Evolutionary conservation across 2,888 invertebrate species (phyloP), one percentile per base, ranked within the genome.

Genomic region (Chymomyza caudatula): DNA sequence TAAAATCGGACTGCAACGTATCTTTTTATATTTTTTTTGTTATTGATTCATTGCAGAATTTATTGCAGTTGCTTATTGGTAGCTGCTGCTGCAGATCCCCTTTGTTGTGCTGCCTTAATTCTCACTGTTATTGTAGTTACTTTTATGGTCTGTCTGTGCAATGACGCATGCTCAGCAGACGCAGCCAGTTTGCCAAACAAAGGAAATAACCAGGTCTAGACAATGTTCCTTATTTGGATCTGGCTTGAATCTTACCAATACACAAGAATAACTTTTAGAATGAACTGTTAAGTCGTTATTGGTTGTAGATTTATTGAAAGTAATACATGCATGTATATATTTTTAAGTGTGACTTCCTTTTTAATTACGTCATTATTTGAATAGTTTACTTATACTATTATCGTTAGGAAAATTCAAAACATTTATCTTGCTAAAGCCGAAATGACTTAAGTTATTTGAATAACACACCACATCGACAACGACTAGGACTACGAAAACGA

Each of bases 41-140:
- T 74, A 72, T 71, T 85, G 81, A 80, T 78, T 83, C 85, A 80
- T 85, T 80, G 78, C 64, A 75, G 65, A 73, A 61, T 71, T 79
- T 67, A 69, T 73, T 73, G 61, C 64, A 73, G 71, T 60, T 65
- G 43, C 49, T 75, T 52, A 49, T 65, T 71, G 42, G 49, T 37
- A 55, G 58, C 58, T 42, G 55, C 43, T 5, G 55, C 60, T 63
- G 49, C 55, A 25, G 53, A 51, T 23, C 29, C 11, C 17, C 44
- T 57, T 69, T 63, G 67, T 68, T 42, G 17, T 20, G 43, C 11
- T 37, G 56, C 37, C 37, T 23, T 5, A n/a, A n/a, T 54, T 52
- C 13, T 52, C 20, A 20, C 8, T 52, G 20, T 52, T 52, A 13
- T 52, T 52, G 52, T 22, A 63, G 69, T 68, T 80, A 64, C 85